Percentiles rank a stretch among this genome's conserved stretches.
phyloP scores from a whole-genome alignment of 2,797 vertebrate genomes.

The Oreochromis mossambicus region DNA sequence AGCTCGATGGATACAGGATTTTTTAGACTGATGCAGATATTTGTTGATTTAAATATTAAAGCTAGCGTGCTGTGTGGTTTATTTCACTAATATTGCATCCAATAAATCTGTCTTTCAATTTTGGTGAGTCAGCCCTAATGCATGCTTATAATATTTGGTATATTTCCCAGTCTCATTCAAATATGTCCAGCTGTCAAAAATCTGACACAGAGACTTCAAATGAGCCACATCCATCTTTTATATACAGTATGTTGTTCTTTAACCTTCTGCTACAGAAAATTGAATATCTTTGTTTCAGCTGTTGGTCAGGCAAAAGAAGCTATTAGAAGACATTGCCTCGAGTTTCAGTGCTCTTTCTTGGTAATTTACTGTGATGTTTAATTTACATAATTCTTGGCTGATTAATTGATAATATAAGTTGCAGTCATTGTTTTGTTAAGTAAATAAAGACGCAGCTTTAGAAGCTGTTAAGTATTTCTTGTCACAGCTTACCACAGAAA shows the following conservation, averaged over 20 bases:
- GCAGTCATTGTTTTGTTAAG: not conserved
- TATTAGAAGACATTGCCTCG: not conserved
- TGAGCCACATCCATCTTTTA: not conserved
- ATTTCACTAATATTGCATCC: not conserved
- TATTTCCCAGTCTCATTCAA: not conserved
- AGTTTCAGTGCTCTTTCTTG: not conserved
- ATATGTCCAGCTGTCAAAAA: not conserved
- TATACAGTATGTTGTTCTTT: not conserved
- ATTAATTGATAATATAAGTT: not conserved
- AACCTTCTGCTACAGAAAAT: not conserved
- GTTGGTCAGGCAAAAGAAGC: not conserved
- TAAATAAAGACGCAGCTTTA: not conserved
- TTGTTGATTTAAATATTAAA: not conserved
- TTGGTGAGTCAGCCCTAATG: not conserved
- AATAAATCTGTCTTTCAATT: not conserved
- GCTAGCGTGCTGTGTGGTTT: accelerated
- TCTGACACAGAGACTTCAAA: accelerated
- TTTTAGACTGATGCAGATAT: not conserved
- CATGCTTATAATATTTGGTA: not conserved
- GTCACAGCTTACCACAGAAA: not conserved
- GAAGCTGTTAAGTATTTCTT: not conserved
- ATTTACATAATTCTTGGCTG: not conserved
- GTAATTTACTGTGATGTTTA: not conserved
- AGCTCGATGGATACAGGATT: not conserved
- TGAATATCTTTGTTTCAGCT: not conserved